Evolutionary conservation across 2,888 invertebrate genomes (phyloP).

Genomic region (Andrena camellia): DNA sequence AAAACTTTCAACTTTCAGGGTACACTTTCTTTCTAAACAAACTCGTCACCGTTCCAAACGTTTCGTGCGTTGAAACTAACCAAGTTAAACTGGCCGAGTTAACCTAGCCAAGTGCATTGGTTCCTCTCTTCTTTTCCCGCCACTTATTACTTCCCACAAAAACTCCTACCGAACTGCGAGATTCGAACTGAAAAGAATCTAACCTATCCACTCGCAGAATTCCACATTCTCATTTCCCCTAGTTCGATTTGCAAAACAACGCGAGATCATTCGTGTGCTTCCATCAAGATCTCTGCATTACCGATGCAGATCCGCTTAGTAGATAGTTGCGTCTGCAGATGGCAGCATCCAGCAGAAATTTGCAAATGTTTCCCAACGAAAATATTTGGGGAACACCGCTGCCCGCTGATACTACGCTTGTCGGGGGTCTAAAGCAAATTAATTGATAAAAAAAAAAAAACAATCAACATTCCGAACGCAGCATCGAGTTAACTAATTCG

Average conservation of each 20-base stretch:
- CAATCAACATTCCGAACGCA: neutral
- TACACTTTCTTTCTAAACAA: too few relatives aligned
- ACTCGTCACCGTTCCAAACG: too few relatives aligned
- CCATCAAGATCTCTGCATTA: conserved; percentile 71
- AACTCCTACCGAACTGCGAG: too few relatives aligned
- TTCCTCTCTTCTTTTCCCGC: too few relatives aligned
- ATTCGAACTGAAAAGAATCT: too few relatives aligned
- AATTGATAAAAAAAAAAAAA: neutral
- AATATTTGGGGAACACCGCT: neutral
- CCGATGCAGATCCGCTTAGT: conserved; percentile 67
- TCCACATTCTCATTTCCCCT: neutral
- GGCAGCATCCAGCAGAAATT: conserved; percentile 75
- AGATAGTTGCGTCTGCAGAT: conserved; percentile 70
- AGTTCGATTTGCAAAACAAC: neutral
- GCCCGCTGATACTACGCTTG: neutral
- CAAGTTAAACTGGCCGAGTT: too few relatives aligned
- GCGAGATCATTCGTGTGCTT: conserved; percentile 9
- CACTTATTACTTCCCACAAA: too few relatives aligned
- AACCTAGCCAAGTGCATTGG: too few relatives aligned
- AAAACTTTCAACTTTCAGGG: too few relatives aligned
- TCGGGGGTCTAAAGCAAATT: neutral
- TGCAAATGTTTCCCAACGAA: conserved; percentile 24
- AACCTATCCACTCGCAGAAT: too few relatives aligned
- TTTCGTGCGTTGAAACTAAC: too few relatives aligned
- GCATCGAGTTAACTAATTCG: too few relatives aligned